phyloP scores from a whole-genome alignment of 1,140 invertebrate species.

The Drosophila murphyi region DNA sequence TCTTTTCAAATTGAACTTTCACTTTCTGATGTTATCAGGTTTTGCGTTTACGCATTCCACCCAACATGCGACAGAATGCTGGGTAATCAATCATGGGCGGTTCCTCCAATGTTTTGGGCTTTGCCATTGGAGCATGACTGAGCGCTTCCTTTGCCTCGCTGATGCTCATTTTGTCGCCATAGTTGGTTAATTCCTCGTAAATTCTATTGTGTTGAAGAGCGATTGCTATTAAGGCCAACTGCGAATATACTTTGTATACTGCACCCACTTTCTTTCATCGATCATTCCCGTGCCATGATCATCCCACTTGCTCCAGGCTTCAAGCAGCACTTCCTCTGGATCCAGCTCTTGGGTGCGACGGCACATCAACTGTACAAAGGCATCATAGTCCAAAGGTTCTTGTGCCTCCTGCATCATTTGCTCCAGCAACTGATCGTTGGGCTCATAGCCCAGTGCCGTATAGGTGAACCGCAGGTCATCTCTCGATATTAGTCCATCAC shows the following conservation, averaged over 20 bases:
- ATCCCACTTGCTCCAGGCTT: slow-evolving; percentile 88
- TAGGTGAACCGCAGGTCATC: slow-evolving; percentile 86
- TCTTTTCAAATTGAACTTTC: not conserved
- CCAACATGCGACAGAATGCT: slow-evolving; percentile 86
- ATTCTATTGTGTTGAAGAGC: slow-evolving; percentile 82
- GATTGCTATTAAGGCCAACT: not conserved
- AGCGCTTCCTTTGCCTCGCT: slow-evolving; percentile 87
- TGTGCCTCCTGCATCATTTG: slow-evolving; percentile 87
- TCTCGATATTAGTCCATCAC: slow-evolving; percentile 87
- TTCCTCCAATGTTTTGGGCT: slow-evolving; percentile 84
- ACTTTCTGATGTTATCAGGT: slow-evolving; percentile 6
- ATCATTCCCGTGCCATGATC: slow-evolving; percentile 86
- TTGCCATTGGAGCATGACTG: slow-evolving; percentile 86
- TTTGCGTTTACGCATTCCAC: slow-evolving; percentile 86
- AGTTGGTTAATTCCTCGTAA: slow-evolving; percentile 87
- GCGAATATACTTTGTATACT: not conserved
- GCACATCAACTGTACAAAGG: slow-evolving; percentile 87
- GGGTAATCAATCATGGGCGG: slow-evolving; percentile 87
- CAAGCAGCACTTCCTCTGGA: slow-evolving; percentile 86
- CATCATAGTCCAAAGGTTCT: slow-evolving; percentile 87
- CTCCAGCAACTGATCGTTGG: slow-evolving; percentile 85
- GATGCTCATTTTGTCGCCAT: slow-evolving; percentile 86
- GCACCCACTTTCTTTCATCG: slow-evolving; percentile 86
- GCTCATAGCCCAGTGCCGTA: slow-evolving; percentile 86
- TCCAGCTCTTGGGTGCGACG: slow-evolving; percentile 87